Evolutionary conservation across 2,888 invertebrate genomes (phyloP).

Genomic region (Nasonovia ribisnigri): DNA sequence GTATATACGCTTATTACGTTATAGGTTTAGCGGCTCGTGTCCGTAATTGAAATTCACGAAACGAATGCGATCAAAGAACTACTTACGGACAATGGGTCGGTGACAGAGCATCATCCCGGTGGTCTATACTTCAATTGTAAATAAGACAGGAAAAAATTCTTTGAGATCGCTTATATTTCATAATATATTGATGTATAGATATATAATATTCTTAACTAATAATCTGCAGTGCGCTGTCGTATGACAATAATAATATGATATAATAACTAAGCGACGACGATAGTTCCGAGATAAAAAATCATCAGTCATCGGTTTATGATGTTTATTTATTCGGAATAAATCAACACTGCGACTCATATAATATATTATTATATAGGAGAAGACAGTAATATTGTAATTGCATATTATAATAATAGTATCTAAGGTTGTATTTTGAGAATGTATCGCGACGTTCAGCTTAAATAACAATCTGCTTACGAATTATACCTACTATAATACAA

Average conservation of each 20-base stretch:
- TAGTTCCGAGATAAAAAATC: not conserved
- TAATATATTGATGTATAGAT: no score
- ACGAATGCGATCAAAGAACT: conserved; percentile 18
- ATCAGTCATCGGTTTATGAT: not conserved
- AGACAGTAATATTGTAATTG: not conserved
- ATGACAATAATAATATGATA: not conserved
- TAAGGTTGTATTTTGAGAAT: not conserved
- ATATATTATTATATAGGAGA: not conserved
- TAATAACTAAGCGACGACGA: not conserved
- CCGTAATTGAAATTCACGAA: conserved; percentile 31
- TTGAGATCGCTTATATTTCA: not conserved
- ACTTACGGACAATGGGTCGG: not conserved
- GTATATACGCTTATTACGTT: not conserved
- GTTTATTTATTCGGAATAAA: not conserved
- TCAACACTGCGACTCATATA: not conserved
- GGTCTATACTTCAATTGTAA: conserved; percentile 38
- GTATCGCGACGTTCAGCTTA: no score
- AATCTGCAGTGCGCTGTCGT: not conserved
- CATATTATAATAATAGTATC: not conserved
- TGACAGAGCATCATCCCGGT: conserved; percentile 20
- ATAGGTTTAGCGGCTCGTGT: not conserved
- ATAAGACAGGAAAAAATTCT: not conserved
- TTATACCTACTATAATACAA: no score
- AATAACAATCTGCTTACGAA: no score
- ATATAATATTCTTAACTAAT: not conserved